Evolutionary conservation across 1,140 invertebrate genomes (phyloP).

Genomic region (Euglossa dilemma): DNA sequence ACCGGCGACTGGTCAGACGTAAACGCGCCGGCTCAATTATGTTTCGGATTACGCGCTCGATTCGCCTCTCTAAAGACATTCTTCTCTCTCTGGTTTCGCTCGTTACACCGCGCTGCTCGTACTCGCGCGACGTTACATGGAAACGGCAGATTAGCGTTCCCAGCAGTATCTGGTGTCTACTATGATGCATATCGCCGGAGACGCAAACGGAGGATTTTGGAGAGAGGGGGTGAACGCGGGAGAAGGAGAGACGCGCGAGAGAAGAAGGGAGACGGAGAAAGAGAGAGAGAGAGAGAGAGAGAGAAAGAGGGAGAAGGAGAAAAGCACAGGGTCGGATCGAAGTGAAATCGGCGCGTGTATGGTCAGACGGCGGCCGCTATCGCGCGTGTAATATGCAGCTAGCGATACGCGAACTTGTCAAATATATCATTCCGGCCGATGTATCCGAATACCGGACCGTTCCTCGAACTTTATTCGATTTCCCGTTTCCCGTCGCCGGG

Average conservation of each 20-base stretch:
- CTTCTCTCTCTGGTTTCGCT: constrained; percentile 42
- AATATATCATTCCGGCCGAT: constrained; percentile 78
- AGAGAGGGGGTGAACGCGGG: not conserved
- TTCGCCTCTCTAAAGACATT: constrained; percentile 13
- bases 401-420: constrained; percentile 74
- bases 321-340: not conserved
- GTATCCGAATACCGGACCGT: constrained; percentile 59
- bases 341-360: constrained; percentile 45
- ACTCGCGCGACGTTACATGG: not conserved
- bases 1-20: constrained; percentile 10
- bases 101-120: not conserved
- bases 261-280: too few species aligned
- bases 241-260: not conserved
- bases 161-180: constrained; percentile 28
- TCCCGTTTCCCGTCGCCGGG: constrained; percentile 50
- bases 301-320: not conserved
- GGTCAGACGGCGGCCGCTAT: constrained; percentile 69
- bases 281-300: not conserved
- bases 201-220: not conserved
- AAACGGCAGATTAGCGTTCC: constrained; percentile 8
- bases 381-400: constrained; percentile 72
- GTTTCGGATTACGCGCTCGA: constrained; percentile 26
- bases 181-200: not conserved
- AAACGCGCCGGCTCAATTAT: constrained; percentile 16
- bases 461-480: constrained; percentile 73